Percentiles rank a stretch among this genome's conserved stretches.
Conservation (phyloP, 2,888 invertebrate genomes). For the Caenorhabditis sp. region DNA sequence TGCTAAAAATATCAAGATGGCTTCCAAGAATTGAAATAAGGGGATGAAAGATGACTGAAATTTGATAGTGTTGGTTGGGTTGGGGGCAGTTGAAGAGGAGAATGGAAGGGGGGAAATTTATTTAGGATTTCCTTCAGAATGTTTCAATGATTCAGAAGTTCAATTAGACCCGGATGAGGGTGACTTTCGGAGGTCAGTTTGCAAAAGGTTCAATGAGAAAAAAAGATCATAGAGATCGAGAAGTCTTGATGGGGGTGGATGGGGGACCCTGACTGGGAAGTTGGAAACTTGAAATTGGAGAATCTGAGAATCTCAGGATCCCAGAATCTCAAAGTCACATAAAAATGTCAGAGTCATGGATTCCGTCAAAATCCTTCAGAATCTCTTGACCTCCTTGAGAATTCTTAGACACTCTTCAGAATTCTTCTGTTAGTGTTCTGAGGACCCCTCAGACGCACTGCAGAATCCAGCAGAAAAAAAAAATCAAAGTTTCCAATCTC, state of each 20-base stretch:
- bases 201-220: neutral
- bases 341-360: too few species aligned
- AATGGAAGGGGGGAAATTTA: conserved; percentile 6
- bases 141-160: conserved; percentile 24
- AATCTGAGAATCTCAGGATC: too few species aligned
- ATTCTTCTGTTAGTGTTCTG: too few species aligned
- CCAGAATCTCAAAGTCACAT: too few species aligned
- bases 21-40: neutral
- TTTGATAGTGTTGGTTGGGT: neutral
- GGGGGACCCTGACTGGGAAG: too few species aligned
- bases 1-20: neutral
- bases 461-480: neutral
- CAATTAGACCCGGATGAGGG: too few species aligned
- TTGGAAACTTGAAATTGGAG: too few species aligned
- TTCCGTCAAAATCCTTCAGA: too few species aligned
- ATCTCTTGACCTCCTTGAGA: too few species aligned
- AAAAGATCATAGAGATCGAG: conserved; percentile 6
- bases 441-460: too few species aligned
- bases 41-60: conserved; percentile 28
- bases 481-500: neutral
- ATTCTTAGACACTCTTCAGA: too few species aligned
- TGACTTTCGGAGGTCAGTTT: neutral
- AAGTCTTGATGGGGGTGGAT: too few species aligned
- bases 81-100: neutral
- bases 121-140: conserved; percentile 2